Percentiles rank a stretch among this genome's conserved stretches.
These are phyloP conservation scores for Heterochromis multidens DNA, from an alignment of 2,113 vertebrate genomes.

Conservation along the genomic window DNA sequence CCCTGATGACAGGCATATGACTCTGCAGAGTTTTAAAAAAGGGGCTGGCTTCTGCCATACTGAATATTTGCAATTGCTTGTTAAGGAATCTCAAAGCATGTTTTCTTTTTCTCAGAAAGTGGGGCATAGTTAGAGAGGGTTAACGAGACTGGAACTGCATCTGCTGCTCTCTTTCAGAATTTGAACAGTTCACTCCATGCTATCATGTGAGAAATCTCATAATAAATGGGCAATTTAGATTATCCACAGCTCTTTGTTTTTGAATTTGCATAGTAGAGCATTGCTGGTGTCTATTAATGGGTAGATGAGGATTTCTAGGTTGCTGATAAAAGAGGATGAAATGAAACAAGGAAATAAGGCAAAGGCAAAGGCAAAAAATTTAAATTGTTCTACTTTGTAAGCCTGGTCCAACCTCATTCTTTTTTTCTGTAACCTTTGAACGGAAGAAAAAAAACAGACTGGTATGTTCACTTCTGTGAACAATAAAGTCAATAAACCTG, in stretches of 20 bases:
- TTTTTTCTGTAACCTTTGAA: neutral
- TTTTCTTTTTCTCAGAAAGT: neutral
- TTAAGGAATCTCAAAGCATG: neutral
- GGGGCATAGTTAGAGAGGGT: neutral
- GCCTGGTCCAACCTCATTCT: neutral
- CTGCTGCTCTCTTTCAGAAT: neutral
- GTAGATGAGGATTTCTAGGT: conserved; percentile 20
- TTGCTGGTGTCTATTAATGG: conserved; percentile 17
- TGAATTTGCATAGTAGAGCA: conserved; percentile 24
- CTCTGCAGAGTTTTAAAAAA: neutral
- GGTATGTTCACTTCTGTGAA: neutral
- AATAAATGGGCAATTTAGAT: conserved; percentile 46
- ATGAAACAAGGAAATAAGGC: conserved; percentile 11
- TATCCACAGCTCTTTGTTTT: conserved; percentile 4
- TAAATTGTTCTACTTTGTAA: conserved; percentile 18
- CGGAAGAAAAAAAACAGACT: neutral
- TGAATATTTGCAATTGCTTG: neutral
- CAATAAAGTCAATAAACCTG: neutral
- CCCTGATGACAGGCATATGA: neutral
- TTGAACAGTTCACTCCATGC: neutral
- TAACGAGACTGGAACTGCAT: neutral
- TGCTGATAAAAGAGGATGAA: conserved; percentile 27
- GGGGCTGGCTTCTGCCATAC: neutral
- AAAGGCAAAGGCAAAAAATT: neutral
- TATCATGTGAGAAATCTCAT: conserved; percentile 24